Evolutionary conservation across 2,888 invertebrate species (phyloP), one percentile per base, ranked within the genome.

Genomic region (Cecidostiba fungosa): DNA sequence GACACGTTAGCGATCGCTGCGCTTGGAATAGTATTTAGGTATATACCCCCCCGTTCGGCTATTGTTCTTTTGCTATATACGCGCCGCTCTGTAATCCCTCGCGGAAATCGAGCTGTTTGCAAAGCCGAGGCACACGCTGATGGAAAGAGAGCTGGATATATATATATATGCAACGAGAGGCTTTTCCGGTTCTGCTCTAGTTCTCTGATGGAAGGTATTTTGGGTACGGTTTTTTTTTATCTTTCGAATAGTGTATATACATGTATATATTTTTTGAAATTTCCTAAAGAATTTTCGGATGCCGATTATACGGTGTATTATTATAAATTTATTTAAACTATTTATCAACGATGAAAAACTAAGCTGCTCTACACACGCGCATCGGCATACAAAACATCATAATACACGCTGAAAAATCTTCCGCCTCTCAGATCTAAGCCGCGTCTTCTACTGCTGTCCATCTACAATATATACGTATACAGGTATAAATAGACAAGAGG

Each of bases 31-130:
- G n/a, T n/a, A 6, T 23, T 8, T 4, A 23, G n/a, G 54, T 59
- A 59, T 50, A 16, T n/a, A n/a, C 54, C 54, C 54, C 54, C 43
- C n/a, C n/a, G n/a, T n/a, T 12, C 10, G 43, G 50, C 62, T 62
- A 66, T 66, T 66, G 66, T 66, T 66, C 66, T 66, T 66, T 29
- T 66, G 26, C 66, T 29, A 10, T 54, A 54, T 16, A 2, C 16
- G 4, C 54, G n/a, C 0, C n/a, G 54, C 54, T 4, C 19, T 23
- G 29, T 10, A 66, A 66, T 66, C 66, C 66, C 29, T 14, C 66
- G 66, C 66, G 26, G 66, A 66, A 66, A 66, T 66, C 26, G 66
- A 66, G 66, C 26, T 66, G 66, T 66, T 66, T 66, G 66, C 29
- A 66, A 66, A 66, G 73, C 39, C 73, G 43, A 36, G 39, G 43